A percentile compares a stretch with the other conserved stretches of the same genome.
Evolutionary conservation across 2,113 vertebrate species (phyloP).

Genomic region (Megaptera novaeangliae): DNA sequence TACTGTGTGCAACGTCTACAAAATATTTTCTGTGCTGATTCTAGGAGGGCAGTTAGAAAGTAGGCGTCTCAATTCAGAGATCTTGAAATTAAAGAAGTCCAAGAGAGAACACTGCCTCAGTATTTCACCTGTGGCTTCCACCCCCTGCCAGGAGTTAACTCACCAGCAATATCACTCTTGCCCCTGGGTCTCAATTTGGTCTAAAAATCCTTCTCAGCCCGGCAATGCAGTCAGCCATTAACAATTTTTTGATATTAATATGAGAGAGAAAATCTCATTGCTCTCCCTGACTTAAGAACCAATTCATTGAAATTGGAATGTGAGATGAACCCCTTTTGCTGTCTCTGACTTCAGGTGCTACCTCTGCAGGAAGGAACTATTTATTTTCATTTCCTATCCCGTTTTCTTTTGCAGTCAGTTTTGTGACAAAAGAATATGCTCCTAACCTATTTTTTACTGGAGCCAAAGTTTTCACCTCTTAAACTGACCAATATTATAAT

Average conservation of each 20-base stretch:
- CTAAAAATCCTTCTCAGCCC: neutral
- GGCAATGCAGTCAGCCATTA: neutral
- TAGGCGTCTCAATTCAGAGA: neutral
- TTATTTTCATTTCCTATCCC: constrained; percentile 38
- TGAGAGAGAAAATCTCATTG: neutral
- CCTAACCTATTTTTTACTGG: constrained; percentile 17
- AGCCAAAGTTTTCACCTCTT: constrained; percentile 23
- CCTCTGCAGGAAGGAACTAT: neutral
- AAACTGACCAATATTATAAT: neutral
- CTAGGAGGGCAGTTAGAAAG: neutral
- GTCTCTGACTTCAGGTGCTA: neutral
- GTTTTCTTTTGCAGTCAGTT: constrained; percentile 4
- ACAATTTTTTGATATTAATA: neutral
- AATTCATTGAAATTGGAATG: constrained; percentile 23
- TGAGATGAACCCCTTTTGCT: neutral
- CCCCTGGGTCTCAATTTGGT: neutral
- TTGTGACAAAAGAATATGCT: constrained; percentile 35
- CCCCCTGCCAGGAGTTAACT: neutral
- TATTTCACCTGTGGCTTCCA: neutral
- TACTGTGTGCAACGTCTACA: neutral
- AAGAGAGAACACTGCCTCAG: neutral
- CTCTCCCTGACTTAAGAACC: neutral
- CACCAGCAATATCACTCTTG: neutral
- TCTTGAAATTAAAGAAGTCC: neutral
- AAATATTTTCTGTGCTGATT: neutral